phyloP scores from a whole-genome alignment of 2,113 vertebrate genomes.

The Cyanoliseus patagonus region DNA sequence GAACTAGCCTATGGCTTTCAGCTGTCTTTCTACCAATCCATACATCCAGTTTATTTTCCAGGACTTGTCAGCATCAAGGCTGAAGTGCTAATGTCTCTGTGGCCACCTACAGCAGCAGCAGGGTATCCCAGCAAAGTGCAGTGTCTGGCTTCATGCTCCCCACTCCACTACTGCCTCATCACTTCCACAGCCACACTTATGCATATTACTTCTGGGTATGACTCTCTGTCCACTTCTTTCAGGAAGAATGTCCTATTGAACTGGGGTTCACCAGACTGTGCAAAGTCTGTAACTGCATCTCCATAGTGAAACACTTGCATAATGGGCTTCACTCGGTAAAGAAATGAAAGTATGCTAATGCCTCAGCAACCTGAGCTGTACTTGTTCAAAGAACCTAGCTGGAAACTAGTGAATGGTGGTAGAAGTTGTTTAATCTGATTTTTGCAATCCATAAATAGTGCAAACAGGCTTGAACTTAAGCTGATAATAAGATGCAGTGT shows the following conservation, averaged over 20 bases:
- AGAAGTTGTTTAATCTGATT: neutral
- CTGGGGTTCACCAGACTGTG: neutral
- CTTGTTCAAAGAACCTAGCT: neutral
- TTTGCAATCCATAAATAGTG: neutral
- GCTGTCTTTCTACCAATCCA: neutral
- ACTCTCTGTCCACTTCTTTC: neutral
- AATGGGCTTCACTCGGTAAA: neutral
- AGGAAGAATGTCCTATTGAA: neutral
- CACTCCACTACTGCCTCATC: neutral
- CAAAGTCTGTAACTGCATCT: neutral
- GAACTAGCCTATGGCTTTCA: neutral
- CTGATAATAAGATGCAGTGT: neutral
- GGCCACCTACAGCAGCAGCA: neutral
- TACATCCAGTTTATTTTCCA: neutral
- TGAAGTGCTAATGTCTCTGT: neutral
- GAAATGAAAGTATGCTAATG: neutral
- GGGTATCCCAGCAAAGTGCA: accelerated
- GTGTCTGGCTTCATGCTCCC: neutral
- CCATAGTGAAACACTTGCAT: neutral
- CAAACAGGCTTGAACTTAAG: neutral
- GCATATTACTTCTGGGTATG: neutral
- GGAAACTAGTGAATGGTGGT: neutral
- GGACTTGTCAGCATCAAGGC: neutral
- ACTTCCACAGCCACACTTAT: neutral
- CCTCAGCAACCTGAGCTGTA: neutral